Base-by-base conservation (phyloP, 2,888 invertebrate genomes). In the Tinea trinotella region DNA sequence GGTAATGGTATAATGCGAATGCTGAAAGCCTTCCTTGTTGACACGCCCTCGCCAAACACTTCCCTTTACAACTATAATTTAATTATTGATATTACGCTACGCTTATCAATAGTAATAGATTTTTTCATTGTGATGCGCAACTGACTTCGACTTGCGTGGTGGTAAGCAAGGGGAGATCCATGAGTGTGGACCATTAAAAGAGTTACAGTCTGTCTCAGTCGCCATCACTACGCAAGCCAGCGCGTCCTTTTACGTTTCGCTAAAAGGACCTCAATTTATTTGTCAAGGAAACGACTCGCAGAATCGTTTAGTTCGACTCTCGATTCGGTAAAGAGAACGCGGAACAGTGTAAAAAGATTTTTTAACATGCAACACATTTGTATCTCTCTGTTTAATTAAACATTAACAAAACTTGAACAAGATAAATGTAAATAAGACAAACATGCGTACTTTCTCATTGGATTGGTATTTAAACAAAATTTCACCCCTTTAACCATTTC, bases 401-500 rank as follows among this genome's bases (percentile, higher is more conserved):
- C 40, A 40, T 40, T 40, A 13, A 40, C 40, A 40, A 40, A 35
- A 7, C 35, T 35, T 10, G 12, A 35, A 35, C 35, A 12, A 40
- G 40, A 3, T 40, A 40, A 40, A 15, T 40, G 40, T 40, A 40
- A 40, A 40, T 40, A 40, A 40, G 30, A 40, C 40, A 15, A 40
- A 40, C 40, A 40, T 13, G 6, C 13, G 15, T 15, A 15, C 2
- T 15, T 40, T 13, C 4, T 10, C 30, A 7, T 30, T 13, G 40
- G 19, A 46, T 46, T 18, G 19, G 46, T 17, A 46, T 15, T 46
- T 46, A 46, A 46, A 46, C 19, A 46, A 46, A 46, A 19, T 46
- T 46, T 17, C 46, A 46, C 46, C 46, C 46, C 46, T 72, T n/a
- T 67, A 72, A 77, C 71, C 71, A 71, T 73, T 70, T 63, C 68